Conservation (phyloP, 2,797 vertebrate species). For the Halcyon leucocephala region DNA sequence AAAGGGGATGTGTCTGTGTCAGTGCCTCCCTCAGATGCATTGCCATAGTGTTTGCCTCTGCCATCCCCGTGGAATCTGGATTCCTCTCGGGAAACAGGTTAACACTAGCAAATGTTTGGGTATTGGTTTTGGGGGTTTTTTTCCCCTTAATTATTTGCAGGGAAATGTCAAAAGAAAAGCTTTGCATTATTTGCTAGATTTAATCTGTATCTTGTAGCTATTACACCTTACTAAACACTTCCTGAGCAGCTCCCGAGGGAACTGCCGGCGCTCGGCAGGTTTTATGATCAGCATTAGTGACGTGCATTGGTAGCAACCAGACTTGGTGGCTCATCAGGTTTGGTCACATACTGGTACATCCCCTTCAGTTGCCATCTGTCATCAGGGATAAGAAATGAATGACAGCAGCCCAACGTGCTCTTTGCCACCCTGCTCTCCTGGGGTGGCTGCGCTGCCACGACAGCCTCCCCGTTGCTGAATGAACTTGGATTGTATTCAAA, state of each 20-base stretch:
- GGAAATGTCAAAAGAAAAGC: background rate
- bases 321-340: background rate
- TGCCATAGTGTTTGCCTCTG: background rate
- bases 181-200: background rate
- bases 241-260: background rate
- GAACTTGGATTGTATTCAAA: background rate
- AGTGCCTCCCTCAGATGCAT: background rate
- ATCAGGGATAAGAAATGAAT: background rate
- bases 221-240: background rate
- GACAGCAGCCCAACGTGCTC: too few relatives aligned
- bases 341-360: background rate
- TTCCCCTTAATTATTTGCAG: background rate
- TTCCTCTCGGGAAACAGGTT: background rate
- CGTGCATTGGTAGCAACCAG: background rate
- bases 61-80: background rate
- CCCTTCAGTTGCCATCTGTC: background rate
- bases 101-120: background rate
- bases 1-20: background rate
- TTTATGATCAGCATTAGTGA: background rate
- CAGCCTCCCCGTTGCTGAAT: background rate
- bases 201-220: background rate
- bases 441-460: accelerated
- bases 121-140: too few relatives aligned
- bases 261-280: accelerated
- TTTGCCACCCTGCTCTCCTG: background rate